Evolutionary conservation across 2,888 invertebrate genomes (phyloP).

Genomic region (Vesta saturnalis): DNA sequence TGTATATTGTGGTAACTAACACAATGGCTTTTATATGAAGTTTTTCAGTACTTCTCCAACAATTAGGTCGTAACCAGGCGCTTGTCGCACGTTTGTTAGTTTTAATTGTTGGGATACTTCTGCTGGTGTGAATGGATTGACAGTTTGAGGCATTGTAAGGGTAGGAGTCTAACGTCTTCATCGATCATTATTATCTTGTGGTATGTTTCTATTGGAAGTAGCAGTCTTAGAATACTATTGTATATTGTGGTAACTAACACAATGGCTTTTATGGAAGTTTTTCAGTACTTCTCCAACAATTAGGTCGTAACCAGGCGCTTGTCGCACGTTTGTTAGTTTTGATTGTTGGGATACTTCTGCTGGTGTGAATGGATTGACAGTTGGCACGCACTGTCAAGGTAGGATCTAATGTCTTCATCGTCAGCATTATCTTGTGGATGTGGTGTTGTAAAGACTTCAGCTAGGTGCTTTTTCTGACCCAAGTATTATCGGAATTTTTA

Average conservation of each 20-base stretch:
- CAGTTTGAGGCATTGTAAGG: not conserved
- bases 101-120: not conserved
- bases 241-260: not conserved
- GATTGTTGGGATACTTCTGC: not conserved
- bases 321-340: not conserved
- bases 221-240: too few relatives aligned
- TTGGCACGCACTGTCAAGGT: not conserved
- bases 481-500: too few relatives aligned
- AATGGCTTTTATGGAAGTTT: not conserved
- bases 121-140: not conserved
- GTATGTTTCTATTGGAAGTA: conserved; percentile 9
- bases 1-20: not conserved
- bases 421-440: not conserved
- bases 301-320: too few relatives aligned
- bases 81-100: not conserved
- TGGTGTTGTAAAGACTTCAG: not conserved
- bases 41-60: not conserved
- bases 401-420: not conserved
- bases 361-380: not conserved
- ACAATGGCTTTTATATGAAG: not conserved
- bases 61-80: too few relatives aligned
- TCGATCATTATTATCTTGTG: not conserved
- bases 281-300: too few relatives aligned
- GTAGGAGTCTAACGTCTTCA: not conserved
- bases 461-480: not conserved